Evolutionary conservation across 2,113 vertebrate genomes (phyloP), one percentile per base, ranked within the genome.

Genomic region (Hiodon alosoides): DNA sequence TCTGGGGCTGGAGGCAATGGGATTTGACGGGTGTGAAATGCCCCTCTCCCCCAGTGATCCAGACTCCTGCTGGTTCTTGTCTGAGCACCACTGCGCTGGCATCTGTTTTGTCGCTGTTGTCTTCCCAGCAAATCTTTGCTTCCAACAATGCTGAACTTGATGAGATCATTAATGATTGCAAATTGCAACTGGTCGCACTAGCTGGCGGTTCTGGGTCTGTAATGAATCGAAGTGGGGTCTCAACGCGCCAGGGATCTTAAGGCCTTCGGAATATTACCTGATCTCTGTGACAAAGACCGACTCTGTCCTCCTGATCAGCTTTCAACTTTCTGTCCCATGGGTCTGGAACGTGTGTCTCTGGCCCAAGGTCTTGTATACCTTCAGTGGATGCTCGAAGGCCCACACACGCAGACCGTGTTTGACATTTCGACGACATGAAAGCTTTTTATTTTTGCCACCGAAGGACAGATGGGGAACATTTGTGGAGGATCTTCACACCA

Each of bases 401-500:
- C 3, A 14, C 58, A 59, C 14, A 9, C 58, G 9, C 58, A 59
- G 58, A 9, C 3, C 14, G 4, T 9, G 58, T 59, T 9, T 31
- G 31, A 31, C 31, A 31, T 31, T 31, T 50, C 76, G 69, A 84
- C 65, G 79, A 79, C 80, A 81, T 71, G 76, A 82, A 69, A 71
- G 72, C 81, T 81, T 31, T 31, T 79, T 81, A 17, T 79, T 31
- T 31, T 81, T 80, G 74, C 78, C 66, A 59, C 69, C 52, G 64
- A 73, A 71, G 82, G 88, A 86, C 89, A 90, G 89, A 89, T 90
- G 89, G 89, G 74, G 65, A 10, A 72, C 80, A 82, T 72, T 86
- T 82, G 83, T 80, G 81, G 81, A 83, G 79, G 81, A 80, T 84
- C 82, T 69, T 89, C 84, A 80, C 86, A 87, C 83, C 75, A 72